A percentile compares a stretch with the other conserved stretches of the same genome.
These are phyloP conservation scores for Takifugu rubripes DNA, from an alignment of 2,797 vertebrate genomes.

Conservation along the genomic window DNA sequence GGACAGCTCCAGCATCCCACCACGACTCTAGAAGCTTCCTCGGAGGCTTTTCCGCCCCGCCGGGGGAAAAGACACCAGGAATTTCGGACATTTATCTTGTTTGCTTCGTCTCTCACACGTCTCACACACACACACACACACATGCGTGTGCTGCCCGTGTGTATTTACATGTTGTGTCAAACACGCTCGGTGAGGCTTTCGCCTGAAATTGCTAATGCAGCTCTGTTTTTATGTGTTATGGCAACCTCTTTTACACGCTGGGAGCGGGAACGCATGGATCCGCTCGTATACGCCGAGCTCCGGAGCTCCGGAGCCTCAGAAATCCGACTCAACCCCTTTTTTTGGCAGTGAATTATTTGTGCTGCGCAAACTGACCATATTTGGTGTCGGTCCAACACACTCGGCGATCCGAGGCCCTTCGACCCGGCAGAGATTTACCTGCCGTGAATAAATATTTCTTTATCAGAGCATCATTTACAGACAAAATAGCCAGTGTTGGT, in stretches of 20 bases:
- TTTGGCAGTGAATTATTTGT: constrained; percentile 34
- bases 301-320: constrained; percentile 11
- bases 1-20: neutral
- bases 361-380: constrained; percentile 35
- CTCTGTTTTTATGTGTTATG: constrained; percentile 22
- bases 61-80: constrained; percentile 1
- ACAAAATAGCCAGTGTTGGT: constrained; percentile 40
- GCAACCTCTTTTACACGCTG: constrained; percentile 13
- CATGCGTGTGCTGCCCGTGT: neutral
- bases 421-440: constrained; percentile 39
- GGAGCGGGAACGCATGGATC: constrained; percentile 2
- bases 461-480: constrained; percentile 36
- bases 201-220: constrained; percentile 24
- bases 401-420: constrained; percentile 30
- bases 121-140: neutral
- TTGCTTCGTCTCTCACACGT: neutral
- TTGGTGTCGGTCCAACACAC: constrained; percentile 46
- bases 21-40: constrained; percentile 8
- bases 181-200: constrained; percentile 16
- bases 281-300: neutral
- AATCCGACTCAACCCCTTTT: constrained; percentile 17
- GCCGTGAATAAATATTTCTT: constrained; percentile 40
- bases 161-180: constrained; percentile 18
- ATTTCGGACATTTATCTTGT: constrained; percentile 1
- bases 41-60: constrained; percentile 2